Conservation (phyloP, 2,797 vertebrate species). For the Triplophysa bombifrons region DNA sequence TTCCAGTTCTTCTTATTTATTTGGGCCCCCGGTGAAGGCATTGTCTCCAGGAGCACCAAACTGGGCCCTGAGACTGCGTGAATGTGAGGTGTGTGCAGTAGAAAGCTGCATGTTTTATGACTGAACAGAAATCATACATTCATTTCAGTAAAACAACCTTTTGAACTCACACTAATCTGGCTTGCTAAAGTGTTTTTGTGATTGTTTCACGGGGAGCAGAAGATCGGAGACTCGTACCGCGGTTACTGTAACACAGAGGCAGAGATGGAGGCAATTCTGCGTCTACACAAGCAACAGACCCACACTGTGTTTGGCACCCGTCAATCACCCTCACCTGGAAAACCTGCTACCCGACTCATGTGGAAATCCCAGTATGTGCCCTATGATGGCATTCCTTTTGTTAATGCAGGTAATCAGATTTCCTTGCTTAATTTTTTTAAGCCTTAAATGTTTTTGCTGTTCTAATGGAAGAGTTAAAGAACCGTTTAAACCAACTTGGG, state of each 20-base stretch:
- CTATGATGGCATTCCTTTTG: conserved; percentile 85
- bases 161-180: background rate
- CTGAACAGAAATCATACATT: background rate
- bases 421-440: no score
- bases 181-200: conserved; percentile 4
- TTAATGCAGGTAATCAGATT: conserved; percentile 79
- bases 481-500: no score
- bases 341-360: conserved; percentile 84
- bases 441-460: background rate
- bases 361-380: conserved; percentile 89
- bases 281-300: conserved; percentile 83
- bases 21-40: conserved; percentile 72
- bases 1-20: conserved; percentile 61
- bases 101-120: background rate
- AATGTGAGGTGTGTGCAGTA: conserved; percentile 75
- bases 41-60: conserved; percentile 75
- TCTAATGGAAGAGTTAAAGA: background rate
- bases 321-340: conserved; percentile 84
- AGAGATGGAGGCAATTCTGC: conserved; percentile 80
- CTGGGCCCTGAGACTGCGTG: conserved; percentile 79
- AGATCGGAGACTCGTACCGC: conserved; percentile 85
- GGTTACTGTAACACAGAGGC: conserved; percentile 83
- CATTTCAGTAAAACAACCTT: background rate
- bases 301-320: conserved; percentile 82
- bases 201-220: conserved; percentile 67